These are phyloP conservation scores for Ceyx melanurus DNA, from an alignment of 2,113 vertebrate species.

Conservation along the genomic window DNA sequence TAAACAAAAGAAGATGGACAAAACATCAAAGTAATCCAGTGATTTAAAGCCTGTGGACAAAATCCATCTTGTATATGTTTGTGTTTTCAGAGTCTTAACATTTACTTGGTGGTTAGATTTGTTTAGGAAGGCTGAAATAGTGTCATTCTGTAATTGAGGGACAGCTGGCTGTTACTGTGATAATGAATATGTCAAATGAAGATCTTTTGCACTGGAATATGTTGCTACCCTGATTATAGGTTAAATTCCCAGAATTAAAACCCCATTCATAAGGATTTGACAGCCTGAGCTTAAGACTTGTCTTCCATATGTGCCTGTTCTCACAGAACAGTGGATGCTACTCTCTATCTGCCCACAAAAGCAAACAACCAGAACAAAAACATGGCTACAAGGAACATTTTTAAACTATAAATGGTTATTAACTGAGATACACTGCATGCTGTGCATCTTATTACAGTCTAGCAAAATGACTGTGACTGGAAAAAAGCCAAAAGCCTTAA, in stretches of 20 bases:
- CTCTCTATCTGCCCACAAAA: background rate
- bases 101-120: background rate
- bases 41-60: background rate
- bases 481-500: background rate
- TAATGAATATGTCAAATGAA: background rate
- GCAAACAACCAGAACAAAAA: constrained; percentile 11
- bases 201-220: background rate
- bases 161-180: background rate
- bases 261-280: constrained; percentile 22
- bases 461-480: background rate
- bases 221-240: background rate
- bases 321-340: background rate
- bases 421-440: background rate
- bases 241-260: constrained; percentile 33
- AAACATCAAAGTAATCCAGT: background rate
- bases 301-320: background rate
- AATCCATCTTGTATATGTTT: accelerated
- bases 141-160: background rate
- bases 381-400: background rate
- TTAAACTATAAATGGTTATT: background rate
- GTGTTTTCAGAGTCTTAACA: background rate
- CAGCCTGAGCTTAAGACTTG: background rate
- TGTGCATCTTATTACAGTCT: background rate
- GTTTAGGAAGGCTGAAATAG: background rate
- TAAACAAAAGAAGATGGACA: background rate